A percentile compares a stretch with the other conserved stretches of the same genome.
Evolutionary conservation across 2,888 invertebrate species (phyloP).

Genomic region (Cerastoderma edule): DNA sequence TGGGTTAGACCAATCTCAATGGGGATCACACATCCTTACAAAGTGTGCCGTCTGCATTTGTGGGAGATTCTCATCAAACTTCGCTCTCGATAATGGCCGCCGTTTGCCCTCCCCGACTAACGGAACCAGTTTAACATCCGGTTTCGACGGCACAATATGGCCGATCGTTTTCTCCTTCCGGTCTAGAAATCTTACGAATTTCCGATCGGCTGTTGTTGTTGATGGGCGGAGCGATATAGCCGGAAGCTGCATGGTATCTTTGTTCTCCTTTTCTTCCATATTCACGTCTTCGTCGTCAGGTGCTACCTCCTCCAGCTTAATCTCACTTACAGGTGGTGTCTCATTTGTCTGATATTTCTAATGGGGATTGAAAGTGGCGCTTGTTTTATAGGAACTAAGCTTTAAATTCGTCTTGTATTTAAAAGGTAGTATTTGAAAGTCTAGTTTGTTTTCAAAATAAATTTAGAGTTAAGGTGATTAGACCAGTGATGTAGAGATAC

Average conservation of each 20-base stretch:
- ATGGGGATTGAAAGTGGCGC: constrained; percentile 13
- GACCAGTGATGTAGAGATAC: too few relatives aligned
- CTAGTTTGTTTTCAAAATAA: too few relatives aligned
- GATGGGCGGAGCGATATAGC: constrained; percentile 44
- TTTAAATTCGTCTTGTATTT: neutral
- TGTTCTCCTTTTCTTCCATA: too few relatives aligned
- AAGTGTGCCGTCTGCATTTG: constrained; percentile 47
- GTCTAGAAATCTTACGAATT: constrained; percentile 34
- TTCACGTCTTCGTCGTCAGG: constrained; percentile 8
- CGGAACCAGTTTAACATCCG: constrained; percentile 41
- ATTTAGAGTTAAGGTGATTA: too few relatives aligned
- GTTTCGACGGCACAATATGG: neutral
- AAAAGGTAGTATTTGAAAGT: too few relatives aligned
- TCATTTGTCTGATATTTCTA: constrained; percentile 8
- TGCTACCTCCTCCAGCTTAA: neutral
- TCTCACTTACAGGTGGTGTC: constrained; percentile 10
- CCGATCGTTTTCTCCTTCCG: constrained; percentile 40
- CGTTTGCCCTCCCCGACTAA: constrained; percentile 19
- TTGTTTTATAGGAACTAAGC: neutral
- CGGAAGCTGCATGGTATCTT: constrained; percentile 38
- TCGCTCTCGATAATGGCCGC: constrained; percentile 51
- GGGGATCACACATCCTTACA: too few relatives aligned
- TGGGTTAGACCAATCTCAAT: too few relatives aligned
- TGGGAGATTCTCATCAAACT: constrained; percentile 43
- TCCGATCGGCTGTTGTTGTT: constrained; percentile 23